Conservation (phyloP, 2,113 vertebrate genomes). For the Platysteira castanea region DNA sequence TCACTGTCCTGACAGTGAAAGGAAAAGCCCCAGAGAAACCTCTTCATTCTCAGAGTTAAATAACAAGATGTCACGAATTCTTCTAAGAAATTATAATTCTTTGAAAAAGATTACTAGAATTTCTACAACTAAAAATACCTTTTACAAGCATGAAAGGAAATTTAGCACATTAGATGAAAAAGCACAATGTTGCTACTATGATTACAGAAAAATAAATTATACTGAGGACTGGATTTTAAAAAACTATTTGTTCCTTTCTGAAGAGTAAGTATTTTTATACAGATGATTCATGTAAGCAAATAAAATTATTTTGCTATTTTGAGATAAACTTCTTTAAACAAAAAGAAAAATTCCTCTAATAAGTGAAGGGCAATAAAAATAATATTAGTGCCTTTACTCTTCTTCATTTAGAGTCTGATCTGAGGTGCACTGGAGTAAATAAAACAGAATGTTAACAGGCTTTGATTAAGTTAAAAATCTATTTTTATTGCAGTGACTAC, state of each 20-base stretch:
- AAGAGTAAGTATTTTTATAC: not conserved
- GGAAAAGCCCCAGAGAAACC: not conserved
- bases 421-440: not conserved
- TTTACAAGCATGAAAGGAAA: not conserved
- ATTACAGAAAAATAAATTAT: not conserved
- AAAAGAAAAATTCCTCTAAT: not conserved
- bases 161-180: not conserved
- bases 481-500: not conserved
- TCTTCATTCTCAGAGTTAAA: not conserved
- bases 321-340: not conserved
- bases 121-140: not conserved
- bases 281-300: not conserved
- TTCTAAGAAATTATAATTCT: not conserved
- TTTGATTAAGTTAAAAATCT: not conserved
- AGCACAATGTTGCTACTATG: not conserved
- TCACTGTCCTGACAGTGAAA: not conserved
- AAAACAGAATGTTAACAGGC: not conserved
- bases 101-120: not conserved
- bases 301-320: not conserved
- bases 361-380: not conserved
- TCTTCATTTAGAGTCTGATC: not conserved
- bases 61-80: not conserved
- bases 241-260: not conserved
- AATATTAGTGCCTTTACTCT: not conserved
- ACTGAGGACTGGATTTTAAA: not conserved